Evolutionary conservation across 2,113 vertebrate species (phyloP).

Genomic region (Micromys minutus): DNA sequence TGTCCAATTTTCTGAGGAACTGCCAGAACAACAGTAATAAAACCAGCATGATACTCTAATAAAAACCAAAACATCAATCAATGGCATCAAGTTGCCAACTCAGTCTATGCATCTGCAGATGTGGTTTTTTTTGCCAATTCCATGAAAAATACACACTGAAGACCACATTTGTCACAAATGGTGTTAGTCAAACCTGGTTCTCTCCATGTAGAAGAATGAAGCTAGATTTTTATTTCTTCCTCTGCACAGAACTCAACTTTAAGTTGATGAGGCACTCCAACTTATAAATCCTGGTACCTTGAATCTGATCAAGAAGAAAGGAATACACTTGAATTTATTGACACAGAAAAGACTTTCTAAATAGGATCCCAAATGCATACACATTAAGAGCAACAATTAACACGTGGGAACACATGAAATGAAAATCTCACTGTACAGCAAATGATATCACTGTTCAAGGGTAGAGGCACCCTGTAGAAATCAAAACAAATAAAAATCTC

Average conservation of each 20-base stretch:
- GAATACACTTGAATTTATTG: background rate
- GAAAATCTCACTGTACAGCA: background rate
- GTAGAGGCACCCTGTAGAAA: background rate
- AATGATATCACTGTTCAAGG: background rate
- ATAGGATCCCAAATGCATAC: background rate
- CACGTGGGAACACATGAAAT: background rate
- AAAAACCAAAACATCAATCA: background rate
- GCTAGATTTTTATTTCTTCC: background rate
- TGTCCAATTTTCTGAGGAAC: too few relatives aligned
- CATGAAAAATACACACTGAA: background rate
- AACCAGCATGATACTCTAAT: background rate
- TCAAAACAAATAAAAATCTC: background rate
- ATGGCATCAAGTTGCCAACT: background rate
- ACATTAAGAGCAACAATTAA: background rate
- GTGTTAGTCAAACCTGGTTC: background rate
- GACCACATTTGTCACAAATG: background rate
- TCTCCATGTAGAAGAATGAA: background rate
- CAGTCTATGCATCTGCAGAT: background rate
- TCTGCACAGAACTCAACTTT: background rate
- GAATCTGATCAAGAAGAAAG: background rate
- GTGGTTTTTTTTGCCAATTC: background rate
- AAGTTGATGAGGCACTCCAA: background rate
- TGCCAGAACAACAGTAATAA: too few relatives aligned
- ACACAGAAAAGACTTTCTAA: background rate
- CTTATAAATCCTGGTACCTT: background rate